These are phyloP conservation scores for Phasia obesa DNA, from an alignment of 2,888 invertebrate genomes.

Conservation along the genomic window DNA sequence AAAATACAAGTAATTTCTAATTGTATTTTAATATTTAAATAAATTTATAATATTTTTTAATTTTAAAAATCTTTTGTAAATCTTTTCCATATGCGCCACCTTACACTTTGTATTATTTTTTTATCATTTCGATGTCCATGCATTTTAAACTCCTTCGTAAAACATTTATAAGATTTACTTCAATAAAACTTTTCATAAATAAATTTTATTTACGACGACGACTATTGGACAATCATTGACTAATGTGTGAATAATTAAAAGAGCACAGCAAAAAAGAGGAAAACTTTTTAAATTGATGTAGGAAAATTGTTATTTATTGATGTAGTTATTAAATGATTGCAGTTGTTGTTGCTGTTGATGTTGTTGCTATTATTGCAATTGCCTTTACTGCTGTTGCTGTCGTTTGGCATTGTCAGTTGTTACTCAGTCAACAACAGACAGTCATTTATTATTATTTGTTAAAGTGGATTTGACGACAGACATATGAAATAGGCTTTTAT, in stretches of 20 bases:
- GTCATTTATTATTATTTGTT: conserved; percentile 36
- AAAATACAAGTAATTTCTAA: no score
- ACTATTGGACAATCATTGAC: conserved; percentile 48
- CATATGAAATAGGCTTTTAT: conserved; percentile 21
- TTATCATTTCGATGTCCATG: no score
- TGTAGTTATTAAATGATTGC: conserved; percentile 20
- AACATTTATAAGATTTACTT: conserved; percentile 24
- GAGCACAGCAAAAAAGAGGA: conserved; percentile 20
- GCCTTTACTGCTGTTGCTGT: conserved; percentile 2
- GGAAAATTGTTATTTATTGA: conserved; percentile 67
- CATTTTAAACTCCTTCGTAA: neutral
- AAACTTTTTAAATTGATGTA: conserved; percentile 58
- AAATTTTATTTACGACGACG: conserved; percentile 30
- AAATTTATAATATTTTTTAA: no score
- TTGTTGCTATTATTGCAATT: conserved; percentile 3
- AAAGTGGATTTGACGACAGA: conserved; percentile 43
- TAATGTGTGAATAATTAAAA: conserved; percentile 70
- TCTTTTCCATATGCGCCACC: no score
- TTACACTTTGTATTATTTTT: no score
- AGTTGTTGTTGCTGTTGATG: conserved; percentile 17
- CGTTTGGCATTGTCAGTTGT: conserved; percentile 9
- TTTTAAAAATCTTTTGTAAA: no score
- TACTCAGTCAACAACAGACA: neutral
- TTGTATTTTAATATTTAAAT: no score
- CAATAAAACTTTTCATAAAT: conserved; percentile 26